phyloP scores from a whole-genome alignment of 2,888 invertebrate genomes.

The Timema cristinae region DNA sequence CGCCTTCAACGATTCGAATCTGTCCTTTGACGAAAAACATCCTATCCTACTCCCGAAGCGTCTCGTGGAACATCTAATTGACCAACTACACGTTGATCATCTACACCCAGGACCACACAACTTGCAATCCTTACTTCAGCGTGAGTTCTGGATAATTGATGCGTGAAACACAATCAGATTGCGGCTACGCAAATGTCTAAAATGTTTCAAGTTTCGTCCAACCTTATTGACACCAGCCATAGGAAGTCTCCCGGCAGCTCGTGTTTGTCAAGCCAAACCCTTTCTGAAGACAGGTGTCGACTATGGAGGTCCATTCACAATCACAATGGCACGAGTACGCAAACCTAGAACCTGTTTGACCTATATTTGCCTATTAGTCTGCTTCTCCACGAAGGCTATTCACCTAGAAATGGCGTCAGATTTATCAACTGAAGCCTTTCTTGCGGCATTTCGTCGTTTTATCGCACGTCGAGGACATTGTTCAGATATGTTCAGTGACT shows the following conservation, averaged over 20 bases:
- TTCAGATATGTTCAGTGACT: too few species aligned
- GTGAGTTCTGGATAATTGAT: slow-evolving; percentile 14
- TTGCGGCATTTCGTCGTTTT: slow-evolving; percentile 39
- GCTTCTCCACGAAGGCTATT: slow-evolving; percentile 36
- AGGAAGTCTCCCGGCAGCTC: too few species aligned
- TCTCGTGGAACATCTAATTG: slow-evolving; percentile 17
- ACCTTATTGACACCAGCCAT: too few species aligned
- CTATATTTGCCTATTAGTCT: slow-evolving; percentile 38
- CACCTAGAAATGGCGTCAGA: slow-evolving; percentile 39
- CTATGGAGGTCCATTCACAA: too few species aligned
- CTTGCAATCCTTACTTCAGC: not conserved
- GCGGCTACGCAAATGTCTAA: too few species aligned
- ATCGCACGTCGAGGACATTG: too few species aligned
- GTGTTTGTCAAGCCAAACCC: too few species aligned
- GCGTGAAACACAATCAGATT: too few species aligned
- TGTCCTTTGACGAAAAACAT: slow-evolving; percentile 16
- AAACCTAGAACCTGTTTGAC: slow-evolving; percentile 30
- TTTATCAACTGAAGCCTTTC: slow-evolving; percentile 37
- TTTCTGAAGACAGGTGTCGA: too few species aligned
- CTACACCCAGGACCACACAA: slow-evolving; percentile 14
- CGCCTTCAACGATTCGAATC: slow-evolving; percentile 15
- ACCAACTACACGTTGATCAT: not conserved
- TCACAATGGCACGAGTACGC: slow-evolving; percentile 29
- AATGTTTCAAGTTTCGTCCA: too few species aligned
- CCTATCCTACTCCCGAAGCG: slow-evolving; percentile 9